phyloP scores from a whole-genome alignment of 2,113 vertebrate genomes.

The Panthera tigris region DNA sequence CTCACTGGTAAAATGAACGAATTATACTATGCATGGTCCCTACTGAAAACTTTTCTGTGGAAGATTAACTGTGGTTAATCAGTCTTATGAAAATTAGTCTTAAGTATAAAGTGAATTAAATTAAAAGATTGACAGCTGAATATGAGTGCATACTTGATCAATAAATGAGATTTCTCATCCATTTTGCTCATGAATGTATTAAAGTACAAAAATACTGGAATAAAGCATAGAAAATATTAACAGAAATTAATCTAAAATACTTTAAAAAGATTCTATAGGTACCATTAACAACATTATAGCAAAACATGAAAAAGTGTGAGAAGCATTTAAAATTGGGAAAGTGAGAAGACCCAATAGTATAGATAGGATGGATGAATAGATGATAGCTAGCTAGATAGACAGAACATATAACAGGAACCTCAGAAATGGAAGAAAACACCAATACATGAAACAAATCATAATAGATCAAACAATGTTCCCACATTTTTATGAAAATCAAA shows the following conservation, averaged over 20 bases:
- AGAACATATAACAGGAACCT: not conserved
- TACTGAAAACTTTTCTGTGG: not conserved
- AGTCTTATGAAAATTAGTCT: not conserved
- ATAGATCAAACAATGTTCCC: rapidly evolving
- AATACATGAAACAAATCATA: not conserved
- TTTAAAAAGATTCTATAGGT: not conserved
- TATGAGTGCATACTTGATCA: not conserved
- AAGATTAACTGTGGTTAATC: not conserved
- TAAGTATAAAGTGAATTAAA: not conserved
- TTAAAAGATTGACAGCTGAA: not conserved
- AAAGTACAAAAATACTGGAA: not conserved
- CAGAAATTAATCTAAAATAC: not conserved
- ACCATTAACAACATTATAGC: not conserved
- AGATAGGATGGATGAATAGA: not conserved
- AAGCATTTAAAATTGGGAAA: not conserved
- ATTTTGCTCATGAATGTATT: not conserved
- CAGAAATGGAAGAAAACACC: not conserved
- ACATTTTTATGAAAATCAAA: not conserved
- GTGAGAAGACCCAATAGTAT: not conserved
- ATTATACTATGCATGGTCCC: not conserved
- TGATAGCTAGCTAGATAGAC: not conserved
- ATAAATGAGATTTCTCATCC: not conserved
- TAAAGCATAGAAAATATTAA: not conserved
- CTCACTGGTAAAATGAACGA: not conserved
- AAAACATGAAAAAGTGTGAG: not conserved